Conservation (phyloP, 1,140 invertebrate species). For the Psilanteris sp. region DNA sequence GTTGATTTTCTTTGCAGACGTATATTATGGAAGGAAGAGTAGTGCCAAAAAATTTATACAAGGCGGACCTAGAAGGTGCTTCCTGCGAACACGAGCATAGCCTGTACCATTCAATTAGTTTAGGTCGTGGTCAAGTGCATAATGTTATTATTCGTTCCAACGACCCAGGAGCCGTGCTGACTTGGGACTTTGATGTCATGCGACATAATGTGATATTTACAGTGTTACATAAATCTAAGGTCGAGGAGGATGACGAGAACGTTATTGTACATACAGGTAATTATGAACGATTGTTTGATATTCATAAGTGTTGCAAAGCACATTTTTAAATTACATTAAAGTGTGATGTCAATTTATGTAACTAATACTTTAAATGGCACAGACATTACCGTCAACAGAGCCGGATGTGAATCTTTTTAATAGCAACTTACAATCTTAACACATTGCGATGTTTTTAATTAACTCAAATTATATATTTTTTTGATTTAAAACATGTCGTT, state of each 20-base stretch:
- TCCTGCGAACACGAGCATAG: conserved; percentile 79
- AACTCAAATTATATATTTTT: too few relatives aligned
- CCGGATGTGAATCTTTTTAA: too few relatives aligned
- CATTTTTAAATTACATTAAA: too few relatives aligned
- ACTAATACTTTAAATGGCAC: too few relatives aligned
- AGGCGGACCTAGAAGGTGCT: conserved; percentile 86
- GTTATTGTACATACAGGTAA: conserved; percentile 33
- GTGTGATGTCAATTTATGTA: too few relatives aligned
- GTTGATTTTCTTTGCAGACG: conserved; percentile 81
- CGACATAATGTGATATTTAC: conserved; percentile 93
- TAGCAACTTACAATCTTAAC: too few relatives aligned
- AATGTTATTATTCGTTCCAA: conserved; percentile 91
- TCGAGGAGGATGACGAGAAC: conserved; percentile 46
- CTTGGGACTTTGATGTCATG: conserved; percentile 98
- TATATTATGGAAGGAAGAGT: conserved; percentile 91
- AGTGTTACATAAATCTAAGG: conserved; percentile 82
- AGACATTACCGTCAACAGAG: too few relatives aligned
- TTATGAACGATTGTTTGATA: conserved; percentile 10
- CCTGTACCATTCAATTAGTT: conserved; percentile 81
- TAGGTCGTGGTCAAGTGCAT: conserved; percentile 85
- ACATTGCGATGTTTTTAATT: too few relatives aligned
- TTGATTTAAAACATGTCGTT: too few relatives aligned
- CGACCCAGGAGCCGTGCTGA: conserved; percentile 93
- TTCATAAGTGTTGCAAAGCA: not conserved
- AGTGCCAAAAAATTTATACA: conserved; percentile 93